Percentiles rank a stretch among this genome's conserved stretches.
These are phyloP conservation scores for Orchestia grillus DNA, from an alignment of 1,140 invertebrate genomes.

Conservation along the genomic window DNA sequence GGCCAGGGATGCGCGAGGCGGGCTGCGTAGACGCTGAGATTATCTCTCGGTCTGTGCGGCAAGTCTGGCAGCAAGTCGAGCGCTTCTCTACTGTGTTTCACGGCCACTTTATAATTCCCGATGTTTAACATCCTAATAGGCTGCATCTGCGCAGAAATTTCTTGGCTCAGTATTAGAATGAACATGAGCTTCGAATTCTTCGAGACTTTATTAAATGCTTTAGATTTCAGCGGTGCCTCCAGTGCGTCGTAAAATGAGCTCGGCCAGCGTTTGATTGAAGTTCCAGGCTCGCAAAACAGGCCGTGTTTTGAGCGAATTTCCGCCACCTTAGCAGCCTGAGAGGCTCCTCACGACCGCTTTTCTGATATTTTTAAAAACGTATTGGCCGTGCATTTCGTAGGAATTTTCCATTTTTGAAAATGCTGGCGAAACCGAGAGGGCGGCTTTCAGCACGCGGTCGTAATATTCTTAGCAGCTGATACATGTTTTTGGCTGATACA, in stretches of 20 bases:
- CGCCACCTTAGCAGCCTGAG: slow-evolving; percentile 5
- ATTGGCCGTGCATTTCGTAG: not conserved
- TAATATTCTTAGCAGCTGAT: not conserved
- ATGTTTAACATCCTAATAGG: not conserved
- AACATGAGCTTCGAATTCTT: slow-evolving; percentile 26
- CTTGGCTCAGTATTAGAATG: slow-evolving; percentile 29
- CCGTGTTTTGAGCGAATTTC: slow-evolving; percentile 47
- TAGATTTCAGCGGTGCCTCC: slow-evolving; percentile 31
- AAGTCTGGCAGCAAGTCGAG: not conserved
- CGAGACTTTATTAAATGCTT: slow-evolving; percentile 53
- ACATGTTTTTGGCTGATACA: not conserved
- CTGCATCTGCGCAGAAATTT: slow-evolving; percentile 12
- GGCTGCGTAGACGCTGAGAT: not conserved
- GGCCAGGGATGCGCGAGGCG: no score
- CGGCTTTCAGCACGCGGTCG: no score
- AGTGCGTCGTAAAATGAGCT: slow-evolving; percentile 52
- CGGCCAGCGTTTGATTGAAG: slow-evolving; percentile 51
- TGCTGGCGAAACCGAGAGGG: not conserved
- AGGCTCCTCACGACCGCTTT: not conserved
- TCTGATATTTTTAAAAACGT: slow-evolving; percentile 4
- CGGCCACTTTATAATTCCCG: not conserved
- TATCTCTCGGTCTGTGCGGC: not conserved
- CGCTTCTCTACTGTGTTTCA: not conserved
- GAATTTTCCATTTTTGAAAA: slow-evolving; percentile 1
- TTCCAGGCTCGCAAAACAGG: slow-evolving; percentile 18